Base-by-base conservation (phyloP, 2,113 vertebrate genomes). In the Agelaius tricolor region DNA sequence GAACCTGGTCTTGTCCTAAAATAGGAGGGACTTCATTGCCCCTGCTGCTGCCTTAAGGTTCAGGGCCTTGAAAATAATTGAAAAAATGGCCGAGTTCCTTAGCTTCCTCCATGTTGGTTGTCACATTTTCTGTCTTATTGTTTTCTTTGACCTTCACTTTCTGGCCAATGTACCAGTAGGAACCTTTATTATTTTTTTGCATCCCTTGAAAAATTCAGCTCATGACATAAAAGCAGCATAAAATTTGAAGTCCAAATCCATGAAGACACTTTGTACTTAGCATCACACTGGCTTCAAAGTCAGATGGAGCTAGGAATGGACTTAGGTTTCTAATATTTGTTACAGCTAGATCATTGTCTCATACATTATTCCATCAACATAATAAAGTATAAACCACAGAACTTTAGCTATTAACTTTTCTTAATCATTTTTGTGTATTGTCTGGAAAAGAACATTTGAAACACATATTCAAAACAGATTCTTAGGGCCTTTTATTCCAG, bases 381-480 rank as follows among this genome's bases (percentile, higher is more conserved):
- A 80, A 94, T 83, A 94, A 94, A 82, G 35, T 72, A 80, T 46
- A 95, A 96, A 88, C 90, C 92, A 86, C 91, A 94, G 55, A 93
- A 83, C 59, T 82, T 79, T 37, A 80, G 84, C 77, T 91, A 82
- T 87, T 91, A 80, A 69, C 37, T 77, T 95, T 97, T 93, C 19
- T 11, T 3, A 55, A 80, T 80, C 0, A n/a, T 43, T 93, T 91
- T 88, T 90, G 59, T 59, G 17, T 74, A 87, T 90, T 88, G 22
- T 77, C 75, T 93, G 62, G 55, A 73, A 83, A 77, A 61, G 84
- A 93, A 51, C 57, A 52, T 78, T 81, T 87, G 52, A 84, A 55
- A 27, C 15, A 54, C 44, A 74, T 57, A 57, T 65, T 81, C 44
- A 71, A 75, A 96, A 67, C 5, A 41, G 11, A 41, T 57, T 65